These are phyloP conservation scores for Gymnoscopelus braueri DNA, from an alignment of 2,797 vertebrate genomes.

Conservation along the genomic window DNA sequence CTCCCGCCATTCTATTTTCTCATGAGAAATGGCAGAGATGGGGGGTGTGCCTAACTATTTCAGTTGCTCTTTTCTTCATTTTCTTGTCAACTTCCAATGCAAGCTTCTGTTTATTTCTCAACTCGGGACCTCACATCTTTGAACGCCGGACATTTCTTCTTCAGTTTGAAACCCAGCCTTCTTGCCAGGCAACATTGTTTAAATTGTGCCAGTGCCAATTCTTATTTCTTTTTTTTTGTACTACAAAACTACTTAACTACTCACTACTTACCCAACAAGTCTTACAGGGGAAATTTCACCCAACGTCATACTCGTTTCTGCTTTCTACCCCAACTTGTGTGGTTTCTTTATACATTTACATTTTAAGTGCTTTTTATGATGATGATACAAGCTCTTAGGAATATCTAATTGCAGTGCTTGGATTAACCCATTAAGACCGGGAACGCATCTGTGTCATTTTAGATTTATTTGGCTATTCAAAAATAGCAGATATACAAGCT, in stretches of 20 bases:
- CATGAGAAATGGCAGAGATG: conserved; percentile 71
- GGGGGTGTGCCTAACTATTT: conserved; percentile 70
- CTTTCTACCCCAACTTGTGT: neutral
- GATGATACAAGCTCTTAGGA: conserved; percentile 40
- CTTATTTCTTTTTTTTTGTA: conserved; percentile 31
- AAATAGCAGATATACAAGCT: no score
- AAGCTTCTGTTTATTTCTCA: conserved; percentile 63
- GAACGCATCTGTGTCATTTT: no score
- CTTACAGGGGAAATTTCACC: conserved; percentile 26
- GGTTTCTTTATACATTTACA: conserved; percentile 42
- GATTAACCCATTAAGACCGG: no score
- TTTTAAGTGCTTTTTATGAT: conserved; percentile 39
- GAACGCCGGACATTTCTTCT: conserved; percentile 48
- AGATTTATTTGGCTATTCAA: no score
- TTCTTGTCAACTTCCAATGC: conserved; percentile 64
- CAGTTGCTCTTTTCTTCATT: conserved; percentile 62
- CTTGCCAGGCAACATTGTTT: no score
- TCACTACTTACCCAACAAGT: conserved; percentile 39
- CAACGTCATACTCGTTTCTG: conserved; percentile 13
- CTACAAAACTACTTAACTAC: no score
- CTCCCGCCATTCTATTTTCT: conserved; percentile 69
- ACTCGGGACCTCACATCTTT: conserved; percentile 47
- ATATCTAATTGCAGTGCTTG: conserved; percentile 61
- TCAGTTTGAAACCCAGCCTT: conserved; percentile 53
- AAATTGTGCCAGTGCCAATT: conserved; percentile 37